phyloP scores from a whole-genome alignment of 2,113 vertebrate species.

The Azemiops feae region DNA sequence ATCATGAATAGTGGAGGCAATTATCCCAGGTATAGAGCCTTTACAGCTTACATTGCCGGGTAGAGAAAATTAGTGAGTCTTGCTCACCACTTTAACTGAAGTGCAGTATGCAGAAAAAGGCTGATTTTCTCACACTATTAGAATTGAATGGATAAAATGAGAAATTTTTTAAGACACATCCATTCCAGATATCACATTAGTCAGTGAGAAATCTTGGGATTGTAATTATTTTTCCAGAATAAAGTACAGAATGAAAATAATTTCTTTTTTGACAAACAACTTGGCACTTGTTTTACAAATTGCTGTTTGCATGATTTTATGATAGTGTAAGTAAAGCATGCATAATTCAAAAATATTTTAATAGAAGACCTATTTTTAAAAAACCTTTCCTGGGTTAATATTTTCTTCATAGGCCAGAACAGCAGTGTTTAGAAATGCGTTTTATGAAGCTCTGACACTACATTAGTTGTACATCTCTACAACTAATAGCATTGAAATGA shows the following conservation, averaged over 20 bases:
- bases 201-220: not conserved
- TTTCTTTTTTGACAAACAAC: not conserved
- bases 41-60: constrained; percentile 30
- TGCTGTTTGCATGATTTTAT: not conserved
- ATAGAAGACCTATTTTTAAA: not conserved
- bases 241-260: constrained; percentile 2
- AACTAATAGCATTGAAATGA: not conserved
- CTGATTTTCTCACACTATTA: not conserved
- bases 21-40: constrained; percentile 47
- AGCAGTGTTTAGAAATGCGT: constrained; percentile 6
- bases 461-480: not conserved
- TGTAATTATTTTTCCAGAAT: not conserved
- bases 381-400: constrained; percentile 22
- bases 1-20: constrained; percentile 40
- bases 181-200: constrained; percentile 7
- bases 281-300: accelerated
- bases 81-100: not conserved
- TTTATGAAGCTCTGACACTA: not conserved
- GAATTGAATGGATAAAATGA: constrained; percentile 5
- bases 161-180: not conserved
- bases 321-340: not conserved
- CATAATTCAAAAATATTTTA: constrained; percentile 10
- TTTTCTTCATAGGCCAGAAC: not conserved
- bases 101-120: constrained; percentile 5
- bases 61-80: constrained; percentile 25